These are phyloP conservation scores for Cololabis saira DNA, from an alignment of 2,113 vertebrate species.

Conservation along the genomic window DNA sequence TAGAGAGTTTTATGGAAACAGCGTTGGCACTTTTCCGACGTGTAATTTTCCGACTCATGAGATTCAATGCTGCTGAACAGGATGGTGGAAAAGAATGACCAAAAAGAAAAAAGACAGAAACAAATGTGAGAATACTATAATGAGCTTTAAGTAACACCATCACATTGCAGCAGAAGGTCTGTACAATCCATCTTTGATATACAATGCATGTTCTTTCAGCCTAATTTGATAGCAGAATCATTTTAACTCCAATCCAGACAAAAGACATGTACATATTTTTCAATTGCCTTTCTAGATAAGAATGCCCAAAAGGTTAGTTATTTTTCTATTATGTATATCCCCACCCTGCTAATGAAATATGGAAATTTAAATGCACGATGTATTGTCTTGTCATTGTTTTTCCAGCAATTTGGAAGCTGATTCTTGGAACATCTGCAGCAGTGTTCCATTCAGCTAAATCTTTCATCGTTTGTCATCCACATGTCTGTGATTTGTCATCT, in stretches of 20 bases:
- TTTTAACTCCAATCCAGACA: constrained; percentile 1
- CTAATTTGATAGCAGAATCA: constrained; percentile 28
- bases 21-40: constrained; percentile 3
- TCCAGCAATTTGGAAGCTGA: constrained; percentile 3
- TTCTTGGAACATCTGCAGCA: constrained; percentile 40
- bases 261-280: not conserved
- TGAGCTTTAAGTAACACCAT: constrained; percentile 24
- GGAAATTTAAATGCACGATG: constrained; percentile 11
- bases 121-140: constrained; percentile 12
- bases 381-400: constrained; percentile 1
- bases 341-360: constrained; percentile 13
- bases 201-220: constrained; percentile 22
- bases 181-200: constrained; percentile 29
- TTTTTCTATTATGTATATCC: constrained; percentile 13
- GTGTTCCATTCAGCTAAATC: constrained; percentile 16
- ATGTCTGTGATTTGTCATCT: constrained; percentile 65
- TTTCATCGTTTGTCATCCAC: constrained; percentile 44
- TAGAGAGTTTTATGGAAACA: not conserved
- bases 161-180: constrained; percentile 15
- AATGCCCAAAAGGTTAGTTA: not conserved
- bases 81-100: constrained; percentile 4
- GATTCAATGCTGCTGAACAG: not conserved
- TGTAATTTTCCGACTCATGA: not conserved
- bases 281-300: not conserved
- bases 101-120: constrained; percentile 12